Conservation (phyloP, 2,797 vertebrate species). For the Halcyon badia region DNA sequence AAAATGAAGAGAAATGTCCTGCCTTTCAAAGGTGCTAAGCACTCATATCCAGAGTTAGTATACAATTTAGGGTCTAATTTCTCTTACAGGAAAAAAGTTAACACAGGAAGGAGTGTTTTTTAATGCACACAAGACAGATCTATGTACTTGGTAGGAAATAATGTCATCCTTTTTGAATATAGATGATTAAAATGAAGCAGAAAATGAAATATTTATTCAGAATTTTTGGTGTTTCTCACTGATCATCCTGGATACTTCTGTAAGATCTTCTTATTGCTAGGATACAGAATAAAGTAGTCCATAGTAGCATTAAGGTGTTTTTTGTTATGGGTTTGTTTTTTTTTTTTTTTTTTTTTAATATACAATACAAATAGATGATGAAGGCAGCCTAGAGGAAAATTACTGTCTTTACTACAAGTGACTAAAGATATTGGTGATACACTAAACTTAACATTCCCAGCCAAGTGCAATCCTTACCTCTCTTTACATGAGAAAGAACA, state of each 20-base stretch:
- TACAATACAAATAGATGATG: neutral
- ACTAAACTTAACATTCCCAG: neutral
- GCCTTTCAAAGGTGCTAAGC: neutral
- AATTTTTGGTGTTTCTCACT: neutral
- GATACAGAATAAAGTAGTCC: neutral
- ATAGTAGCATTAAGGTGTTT: neutral
- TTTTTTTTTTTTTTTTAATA: neutral
- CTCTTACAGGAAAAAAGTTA: neutral
- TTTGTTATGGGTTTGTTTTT: fast-evolving
- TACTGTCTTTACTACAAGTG: neutral
- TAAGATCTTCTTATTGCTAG: neutral
- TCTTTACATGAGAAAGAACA: neutral
- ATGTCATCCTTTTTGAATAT: neutral
- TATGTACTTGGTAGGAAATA: neutral
- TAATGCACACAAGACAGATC: neutral
- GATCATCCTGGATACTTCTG: neutral
- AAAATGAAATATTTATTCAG: neutral
- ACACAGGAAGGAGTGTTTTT: neutral
- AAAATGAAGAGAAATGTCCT: neutral
- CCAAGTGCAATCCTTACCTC: neutral
- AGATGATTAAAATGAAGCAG: neutral
- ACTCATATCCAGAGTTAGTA: neutral
- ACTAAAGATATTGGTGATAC: neutral
- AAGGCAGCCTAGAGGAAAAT: neutral
- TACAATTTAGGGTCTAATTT: constrained; percentile 2